Base-by-base conservation (phyloP, 2,797 vertebrate species). In the Tenualosa thibaudeaui region DNA sequence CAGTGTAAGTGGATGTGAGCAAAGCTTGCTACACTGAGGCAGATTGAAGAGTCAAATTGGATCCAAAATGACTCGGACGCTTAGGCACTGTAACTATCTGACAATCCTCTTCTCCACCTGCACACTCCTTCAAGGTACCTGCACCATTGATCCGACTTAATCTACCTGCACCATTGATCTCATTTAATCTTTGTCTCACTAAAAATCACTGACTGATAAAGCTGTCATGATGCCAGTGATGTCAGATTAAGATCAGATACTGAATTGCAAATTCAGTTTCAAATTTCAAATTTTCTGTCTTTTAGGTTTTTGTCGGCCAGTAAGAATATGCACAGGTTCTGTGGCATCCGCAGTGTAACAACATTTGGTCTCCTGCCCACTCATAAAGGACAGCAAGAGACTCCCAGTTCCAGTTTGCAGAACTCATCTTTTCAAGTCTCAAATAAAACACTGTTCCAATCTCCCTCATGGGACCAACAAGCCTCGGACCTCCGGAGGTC, bases 401-500 rank as follows among this genome's bases (percentile, higher is more conserved):
- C 31, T 75, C 31, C 19, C 37, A 75, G 68, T 3, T 75, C 68
- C 68, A 75, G 37, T 37, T 40, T 37, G 15, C 31, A 19, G 65
- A 37, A 26, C 65, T 40, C 5, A 12, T 12, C 68, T 75, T 13
- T 40, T 15, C 46, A 37, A 43, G 3, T 40, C 65, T 71, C 51
- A 85, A 84, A 50, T 75, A 75, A 43, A 43, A 15, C 68, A 17
- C 12, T 19, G 37, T 43, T 40, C 37, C 68, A 75, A 31, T 12
- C 19, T 15, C 17, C 90, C 89, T 92, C 89, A 95, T 96, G 92
- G 95, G 95, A 91, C 93, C 95, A 0, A 84, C 96, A 82, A 94
- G 95, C 84, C 94, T 96, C 58, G 94, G 96, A 71, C 96, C 96
- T 90, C 90, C 96, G 49, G 96, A 97, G 84, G 90, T 94, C 90